phyloP scores from a whole-genome alignment of 2,888 invertebrate genomes.

The Cecidostiba fungosa region DNA sequence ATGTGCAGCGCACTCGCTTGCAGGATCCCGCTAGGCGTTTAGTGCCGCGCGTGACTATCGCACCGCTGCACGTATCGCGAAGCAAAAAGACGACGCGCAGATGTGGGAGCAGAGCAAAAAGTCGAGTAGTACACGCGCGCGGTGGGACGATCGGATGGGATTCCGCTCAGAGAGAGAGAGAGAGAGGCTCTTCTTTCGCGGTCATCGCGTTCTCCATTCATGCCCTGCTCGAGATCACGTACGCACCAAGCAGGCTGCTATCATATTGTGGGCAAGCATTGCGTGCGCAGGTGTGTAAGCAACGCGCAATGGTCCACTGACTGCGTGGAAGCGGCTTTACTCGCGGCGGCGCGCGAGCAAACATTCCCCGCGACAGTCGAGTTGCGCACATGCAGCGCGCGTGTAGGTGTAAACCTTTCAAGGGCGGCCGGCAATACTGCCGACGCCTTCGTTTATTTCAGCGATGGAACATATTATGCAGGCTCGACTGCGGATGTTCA shows the following conservation, averaged over 20 bases:
- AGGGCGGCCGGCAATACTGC: not conserved
- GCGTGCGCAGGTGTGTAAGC: not conserved
- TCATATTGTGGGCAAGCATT: not conserved
- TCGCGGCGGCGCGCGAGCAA: not conserved
- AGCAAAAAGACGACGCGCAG: not conserved
- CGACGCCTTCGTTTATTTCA: slow-evolving; percentile 18
- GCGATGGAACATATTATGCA: not conserved
- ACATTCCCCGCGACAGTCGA: not conserved
- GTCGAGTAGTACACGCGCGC: not conserved
- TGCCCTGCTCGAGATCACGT: not conserved
- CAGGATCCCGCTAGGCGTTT: slow-evolving; percentile 17
- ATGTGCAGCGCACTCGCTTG: not conserved
- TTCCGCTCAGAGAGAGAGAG: not conserved
- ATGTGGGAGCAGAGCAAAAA: not conserved
- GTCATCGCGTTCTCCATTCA: slow-evolving; percentile 4
- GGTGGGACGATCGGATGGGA: not conserved
- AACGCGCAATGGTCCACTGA: no score
- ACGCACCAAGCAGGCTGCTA: not conserved
- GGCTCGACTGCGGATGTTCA: no score
- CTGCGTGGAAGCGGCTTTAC: not conserved
- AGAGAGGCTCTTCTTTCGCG: slow-evolving; percentile 1
- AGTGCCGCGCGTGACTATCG: slow-evolving; percentile 46
- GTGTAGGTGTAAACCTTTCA: slow-evolving; percentile 27
- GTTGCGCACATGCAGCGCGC: not conserved
- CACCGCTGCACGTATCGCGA: not conserved